phyloP scores from a whole-genome alignment of 2,888 invertebrate species.

The Callinectes sapidus region DNA sequence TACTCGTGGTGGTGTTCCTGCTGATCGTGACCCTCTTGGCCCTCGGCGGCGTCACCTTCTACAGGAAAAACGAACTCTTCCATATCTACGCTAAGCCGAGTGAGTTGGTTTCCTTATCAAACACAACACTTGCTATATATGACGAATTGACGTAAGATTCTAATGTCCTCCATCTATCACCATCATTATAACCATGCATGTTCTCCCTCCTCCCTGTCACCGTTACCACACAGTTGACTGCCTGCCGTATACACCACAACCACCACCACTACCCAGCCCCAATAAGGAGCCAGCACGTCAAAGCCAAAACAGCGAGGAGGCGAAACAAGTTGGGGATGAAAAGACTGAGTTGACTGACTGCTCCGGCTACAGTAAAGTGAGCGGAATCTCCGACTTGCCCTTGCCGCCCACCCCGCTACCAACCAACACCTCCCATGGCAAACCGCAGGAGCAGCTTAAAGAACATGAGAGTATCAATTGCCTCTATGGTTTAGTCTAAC shows the following conservation, averaged over 20 bases:
- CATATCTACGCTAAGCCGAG: constrained; percentile 14
- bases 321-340: background rate
- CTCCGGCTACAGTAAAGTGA: background rate
- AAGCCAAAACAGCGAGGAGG: background rate
- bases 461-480: background rate
- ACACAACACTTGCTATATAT: background rate
- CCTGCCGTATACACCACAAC: background rate
- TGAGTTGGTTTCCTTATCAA: background rate
- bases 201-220: background rate
- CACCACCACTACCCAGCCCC: background rate
- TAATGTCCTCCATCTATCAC: background rate
- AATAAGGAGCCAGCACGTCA: background rate
- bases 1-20: background rate
- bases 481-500: constrained; percentile 1
- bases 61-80: constrained; percentile 10
- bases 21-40: background rate
- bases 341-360: background rate
- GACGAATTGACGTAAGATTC: background rate
- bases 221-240: constrained; percentile 15
- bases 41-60: constrained; percentile 14
- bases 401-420: background rate
- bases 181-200: background rate
- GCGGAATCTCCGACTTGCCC: background rate
- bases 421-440: background rate
- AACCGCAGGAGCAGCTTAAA: background rate